These are phyloP conservation scores for Anas capensis DNA, from an alignment of 2,797 vertebrate genomes.

Conservation along the genomic window DNA sequence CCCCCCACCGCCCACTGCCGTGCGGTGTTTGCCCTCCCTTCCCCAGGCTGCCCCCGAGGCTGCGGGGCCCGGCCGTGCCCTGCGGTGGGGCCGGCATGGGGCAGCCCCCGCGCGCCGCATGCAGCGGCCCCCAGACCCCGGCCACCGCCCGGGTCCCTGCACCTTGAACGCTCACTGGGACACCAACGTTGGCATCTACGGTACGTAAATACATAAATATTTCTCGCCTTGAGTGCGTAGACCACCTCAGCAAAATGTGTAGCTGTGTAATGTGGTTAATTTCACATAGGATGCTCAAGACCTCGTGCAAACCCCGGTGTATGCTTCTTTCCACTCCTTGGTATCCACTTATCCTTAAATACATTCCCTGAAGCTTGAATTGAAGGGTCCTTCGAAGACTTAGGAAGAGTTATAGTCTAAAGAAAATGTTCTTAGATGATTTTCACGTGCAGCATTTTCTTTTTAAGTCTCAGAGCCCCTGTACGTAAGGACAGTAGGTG, in stretches of 20 bases:
- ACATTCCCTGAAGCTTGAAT: neutral
- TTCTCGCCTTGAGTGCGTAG: neutral
- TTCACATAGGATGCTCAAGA: neutral
- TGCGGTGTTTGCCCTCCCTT: neutral
- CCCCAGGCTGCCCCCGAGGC: neutral
- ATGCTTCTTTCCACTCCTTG: neutral
- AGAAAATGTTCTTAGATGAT: neutral
- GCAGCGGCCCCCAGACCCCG: too few species aligned
- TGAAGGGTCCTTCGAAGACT: neutral
- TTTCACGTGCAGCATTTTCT: neutral
- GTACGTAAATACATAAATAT: neutral
- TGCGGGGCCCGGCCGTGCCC: too few species aligned
- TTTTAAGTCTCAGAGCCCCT: neutral
- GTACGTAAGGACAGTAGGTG: accelerated
- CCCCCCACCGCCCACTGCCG: neutral
- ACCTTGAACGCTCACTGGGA: accelerated
- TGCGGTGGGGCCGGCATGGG: neutral
- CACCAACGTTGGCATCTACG: neutral
- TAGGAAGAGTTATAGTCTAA: neutral
- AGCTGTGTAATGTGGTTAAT: neutral
- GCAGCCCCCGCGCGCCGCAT: too few species aligned
- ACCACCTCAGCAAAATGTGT: neutral
- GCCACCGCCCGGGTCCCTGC: neutral
- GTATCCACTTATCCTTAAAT: neutral
- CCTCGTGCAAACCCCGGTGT: neutral